phyloP scores from a whole-genome alignment of 2,113 vertebrate species.

The Numida meleagris region DNA sequence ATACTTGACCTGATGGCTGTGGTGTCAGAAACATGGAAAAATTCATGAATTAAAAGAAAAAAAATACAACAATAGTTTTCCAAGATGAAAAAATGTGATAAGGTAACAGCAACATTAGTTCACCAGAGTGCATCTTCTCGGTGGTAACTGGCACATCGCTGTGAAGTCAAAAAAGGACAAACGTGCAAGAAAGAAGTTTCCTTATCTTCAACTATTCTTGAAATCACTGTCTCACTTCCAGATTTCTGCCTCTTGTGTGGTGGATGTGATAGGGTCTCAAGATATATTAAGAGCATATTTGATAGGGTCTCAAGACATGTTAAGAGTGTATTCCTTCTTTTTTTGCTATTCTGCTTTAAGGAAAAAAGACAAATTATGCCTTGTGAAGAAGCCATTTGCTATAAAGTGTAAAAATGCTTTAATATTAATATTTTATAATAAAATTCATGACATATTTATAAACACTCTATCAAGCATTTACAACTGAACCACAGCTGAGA shows the following conservation, averaged over 20 bases:
- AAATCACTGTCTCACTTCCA: not conserved
- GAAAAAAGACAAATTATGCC: constrained; percentile 78
- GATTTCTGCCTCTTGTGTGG: not conserved
- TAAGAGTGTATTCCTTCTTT: not conserved
- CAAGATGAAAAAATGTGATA: not conserved
- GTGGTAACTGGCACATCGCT: not conserved
- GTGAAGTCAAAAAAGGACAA: not conserved
- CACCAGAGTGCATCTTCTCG: not conserved
- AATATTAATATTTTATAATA: constrained; percentile 78
- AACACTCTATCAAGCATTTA: constrained; percentile 75
- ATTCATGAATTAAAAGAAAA: not conserved
- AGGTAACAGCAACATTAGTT: not conserved
- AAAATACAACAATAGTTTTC: not conserved
- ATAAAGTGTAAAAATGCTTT: constrained; percentile 80
- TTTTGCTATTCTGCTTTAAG: constrained; percentile 24
- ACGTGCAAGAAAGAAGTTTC: not conserved
- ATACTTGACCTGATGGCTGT: not conserved
- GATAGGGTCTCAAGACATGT: not conserved
- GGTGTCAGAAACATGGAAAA: not conserved
- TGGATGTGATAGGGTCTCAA: not conserved
- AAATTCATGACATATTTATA: constrained; percentile 77
- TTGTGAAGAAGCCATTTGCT: constrained; percentile 77
- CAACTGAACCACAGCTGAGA: constrained; percentile 60
- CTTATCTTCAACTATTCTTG: not conserved
- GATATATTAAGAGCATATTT: not conserved